Conservation (phyloP, 1,140 invertebrate species). For the Lucilia cuprina region DNA sequence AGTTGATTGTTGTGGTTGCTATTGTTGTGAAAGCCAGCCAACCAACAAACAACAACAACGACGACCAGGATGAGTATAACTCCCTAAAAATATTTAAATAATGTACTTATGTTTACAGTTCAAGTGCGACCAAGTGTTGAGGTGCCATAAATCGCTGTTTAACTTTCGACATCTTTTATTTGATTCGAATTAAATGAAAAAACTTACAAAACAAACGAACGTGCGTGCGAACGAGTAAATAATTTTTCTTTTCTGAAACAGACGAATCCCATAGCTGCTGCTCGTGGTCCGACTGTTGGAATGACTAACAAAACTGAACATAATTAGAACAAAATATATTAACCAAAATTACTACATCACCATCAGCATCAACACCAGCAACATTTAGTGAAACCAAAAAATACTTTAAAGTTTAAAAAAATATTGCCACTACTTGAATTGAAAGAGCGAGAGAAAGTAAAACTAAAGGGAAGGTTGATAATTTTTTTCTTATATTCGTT, state of each 20-base stretch:
- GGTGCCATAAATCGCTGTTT: conserved; percentile 34
- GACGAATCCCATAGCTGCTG: not conserved
- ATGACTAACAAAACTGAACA: not conserved
- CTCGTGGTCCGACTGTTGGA: not conserved
- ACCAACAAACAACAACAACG: not conserved
- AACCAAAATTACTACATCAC: not conserved
- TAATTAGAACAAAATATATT: not conserved
- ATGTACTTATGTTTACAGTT: conserved; percentile 25
- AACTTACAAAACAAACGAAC: too few species aligned
- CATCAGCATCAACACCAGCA: not conserved
- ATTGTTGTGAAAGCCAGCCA: not conserved
- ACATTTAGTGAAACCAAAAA: not conserved
- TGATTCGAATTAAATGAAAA: conserved; percentile 26
- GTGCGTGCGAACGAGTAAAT: not conserved
- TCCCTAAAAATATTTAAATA: conserved; percentile 25
- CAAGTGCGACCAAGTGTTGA: conserved; percentile 30
- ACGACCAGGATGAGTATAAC: not conserved
- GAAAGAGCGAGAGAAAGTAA: not conserved
- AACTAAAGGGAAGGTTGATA: not conserved
- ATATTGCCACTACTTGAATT: not conserved
- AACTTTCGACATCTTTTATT: conserved; percentile 30
- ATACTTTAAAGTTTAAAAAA: not conserved
- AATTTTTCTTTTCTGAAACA: not conserved
- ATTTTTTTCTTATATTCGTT: not conserved
- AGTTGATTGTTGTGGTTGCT: not conserved